Conservation (phyloP, 2,888 invertebrate species). For the Drymonia ruficornis region DNA sequence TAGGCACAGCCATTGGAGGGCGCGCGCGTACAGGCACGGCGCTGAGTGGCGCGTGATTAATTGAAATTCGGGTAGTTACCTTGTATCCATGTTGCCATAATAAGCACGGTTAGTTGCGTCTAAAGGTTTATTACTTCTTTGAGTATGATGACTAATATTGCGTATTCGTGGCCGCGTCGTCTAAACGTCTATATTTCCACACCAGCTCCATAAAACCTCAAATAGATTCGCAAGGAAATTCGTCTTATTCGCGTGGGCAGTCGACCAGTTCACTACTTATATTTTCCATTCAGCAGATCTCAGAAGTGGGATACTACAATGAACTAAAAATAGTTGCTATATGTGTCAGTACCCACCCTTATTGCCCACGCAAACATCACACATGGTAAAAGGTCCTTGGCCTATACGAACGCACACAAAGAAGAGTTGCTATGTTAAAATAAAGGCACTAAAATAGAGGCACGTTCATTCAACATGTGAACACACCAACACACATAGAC, state of each 20-base stretch:
- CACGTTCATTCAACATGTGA: no score
- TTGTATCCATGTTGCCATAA: no score
- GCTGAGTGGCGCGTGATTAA: no score
- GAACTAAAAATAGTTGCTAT: neutral
- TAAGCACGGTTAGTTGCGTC: no score
- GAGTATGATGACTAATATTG: slow-evolving; percentile 1
- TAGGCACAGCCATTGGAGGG: no score
- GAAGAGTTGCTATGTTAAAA: neutral
- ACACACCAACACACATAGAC: neutral
- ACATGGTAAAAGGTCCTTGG: neutral
- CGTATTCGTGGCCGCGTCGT: neutral
- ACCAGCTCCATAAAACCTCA: neutral
- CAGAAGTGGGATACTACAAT: neutral
- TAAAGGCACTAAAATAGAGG: no score
- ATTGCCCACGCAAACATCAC: neutral
- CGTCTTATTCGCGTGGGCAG: slow-evolving; percentile 8
- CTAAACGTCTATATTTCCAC: neutral
- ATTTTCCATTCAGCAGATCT: neutral
- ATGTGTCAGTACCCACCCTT: neutral
- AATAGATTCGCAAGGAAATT: slow-evolving; percentile 1
- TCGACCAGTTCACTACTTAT: neutral
- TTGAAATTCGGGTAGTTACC: no score
- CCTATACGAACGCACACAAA: neutral
- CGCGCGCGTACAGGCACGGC: no score
- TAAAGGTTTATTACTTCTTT: no score